These are phyloP conservation scores for Myotis findleyi DNA, from an alignment of 2,797 vertebrate species.

Conservation along the genomic window DNA sequence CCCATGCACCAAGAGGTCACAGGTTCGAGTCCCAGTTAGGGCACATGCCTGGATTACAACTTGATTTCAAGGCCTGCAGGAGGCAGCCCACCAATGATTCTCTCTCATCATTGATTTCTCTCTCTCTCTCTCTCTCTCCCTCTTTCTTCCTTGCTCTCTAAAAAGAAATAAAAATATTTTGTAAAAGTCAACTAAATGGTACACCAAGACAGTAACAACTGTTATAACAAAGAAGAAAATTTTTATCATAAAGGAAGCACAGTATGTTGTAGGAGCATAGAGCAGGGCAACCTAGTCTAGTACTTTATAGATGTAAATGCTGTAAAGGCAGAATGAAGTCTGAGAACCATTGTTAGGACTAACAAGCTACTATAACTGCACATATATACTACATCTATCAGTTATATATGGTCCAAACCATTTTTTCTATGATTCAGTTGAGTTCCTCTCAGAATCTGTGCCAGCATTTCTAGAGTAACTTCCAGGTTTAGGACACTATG, in stretches of 20 bases:
- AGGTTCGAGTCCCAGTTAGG: too few relatives aligned
- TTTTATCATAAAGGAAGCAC: not conserved
- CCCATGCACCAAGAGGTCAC: too few relatives aligned
- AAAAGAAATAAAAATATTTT: too few relatives aligned
- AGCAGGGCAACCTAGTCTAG: not conserved
- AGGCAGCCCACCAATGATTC: too few relatives aligned
- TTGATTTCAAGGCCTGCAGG: too few relatives aligned
- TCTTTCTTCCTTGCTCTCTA: too few relatives aligned
- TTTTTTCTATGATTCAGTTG: not conserved
- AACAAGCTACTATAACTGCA: not conserved
- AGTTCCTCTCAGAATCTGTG: not conserved
- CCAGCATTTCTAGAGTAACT: not conserved
- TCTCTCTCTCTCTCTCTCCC: too few relatives aligned
- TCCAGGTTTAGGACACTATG: not conserved
- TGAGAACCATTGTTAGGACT: not conserved
- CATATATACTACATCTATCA: not conserved
- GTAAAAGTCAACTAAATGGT: not conserved
- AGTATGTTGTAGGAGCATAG: not conserved
- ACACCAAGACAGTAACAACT: not conserved
- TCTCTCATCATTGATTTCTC: too few relatives aligned
- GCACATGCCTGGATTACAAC: too few relatives aligned
- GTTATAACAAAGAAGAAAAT: not conserved
- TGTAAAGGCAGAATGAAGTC: not conserved
- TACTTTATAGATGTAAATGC: not conserved
- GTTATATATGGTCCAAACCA: not conserved